These are phyloP conservation scores for Paedocypris micromegethes DNA, from an alignment of 2,797 vertebrate species.

Conservation along the genomic window DNA sequence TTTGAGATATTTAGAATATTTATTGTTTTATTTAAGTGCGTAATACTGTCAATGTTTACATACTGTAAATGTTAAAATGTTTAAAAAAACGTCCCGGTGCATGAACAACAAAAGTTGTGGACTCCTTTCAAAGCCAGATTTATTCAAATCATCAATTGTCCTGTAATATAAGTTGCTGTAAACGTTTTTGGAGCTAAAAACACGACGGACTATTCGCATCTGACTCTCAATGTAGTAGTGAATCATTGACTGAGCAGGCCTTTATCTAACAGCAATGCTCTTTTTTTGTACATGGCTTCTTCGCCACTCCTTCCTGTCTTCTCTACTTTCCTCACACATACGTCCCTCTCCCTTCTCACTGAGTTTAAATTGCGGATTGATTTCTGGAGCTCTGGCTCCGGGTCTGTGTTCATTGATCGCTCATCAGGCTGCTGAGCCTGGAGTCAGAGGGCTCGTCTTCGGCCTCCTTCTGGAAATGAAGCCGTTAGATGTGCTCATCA, in stretches of 20 bases:
- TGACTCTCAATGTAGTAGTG: too few relatives aligned
- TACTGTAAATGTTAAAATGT: too few relatives aligned
- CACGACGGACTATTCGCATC: too few relatives aligned
- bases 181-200: too few relatives aligned
- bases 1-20: too few relatives aligned
- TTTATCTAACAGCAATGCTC: conserved; percentile 11
- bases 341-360: conserved; percentile 37
- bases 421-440: conserved; percentile 73
- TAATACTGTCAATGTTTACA: too few relatives aligned
- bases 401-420: conserved; percentile 73
- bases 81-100: too few relatives aligned
- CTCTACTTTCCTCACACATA: conserved; percentile 11
- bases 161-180: too few relatives aligned
- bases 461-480: conserved; percentile 72
- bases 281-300: background rate
- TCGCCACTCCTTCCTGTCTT: conserved; percentile 2
- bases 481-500: conserved; percentile 72
- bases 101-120: too few relatives aligned
- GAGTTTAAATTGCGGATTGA: conserved; percentile 79
- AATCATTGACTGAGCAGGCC: background rate
- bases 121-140: too few relatives aligned
- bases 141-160: too few relatives aligned
- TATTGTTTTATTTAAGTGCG: too few relatives aligned
- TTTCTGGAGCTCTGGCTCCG: conserved; percentile 71
- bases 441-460: conserved; percentile 69